These are phyloP conservation scores for Brenthis ino DNA, from an alignment of 2,888 invertebrate genomes.

Conservation along the genomic window DNA sequence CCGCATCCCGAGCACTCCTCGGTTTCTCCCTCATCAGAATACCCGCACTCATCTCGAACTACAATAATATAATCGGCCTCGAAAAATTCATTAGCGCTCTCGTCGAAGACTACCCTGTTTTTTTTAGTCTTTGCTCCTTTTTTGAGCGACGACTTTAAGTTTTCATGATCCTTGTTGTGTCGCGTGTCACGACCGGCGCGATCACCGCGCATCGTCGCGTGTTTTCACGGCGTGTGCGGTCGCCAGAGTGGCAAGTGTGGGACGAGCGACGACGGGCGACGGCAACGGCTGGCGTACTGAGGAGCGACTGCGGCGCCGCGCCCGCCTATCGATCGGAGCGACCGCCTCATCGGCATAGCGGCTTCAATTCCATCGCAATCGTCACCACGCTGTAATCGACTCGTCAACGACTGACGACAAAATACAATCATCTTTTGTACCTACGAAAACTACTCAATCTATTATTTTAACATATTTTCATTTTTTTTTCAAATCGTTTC, in stretches of 20 bases:
- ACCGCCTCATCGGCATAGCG: conserved; percentile 32
- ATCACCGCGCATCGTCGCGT: conserved; percentile 79
- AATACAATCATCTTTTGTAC: conserved; percentile 2
- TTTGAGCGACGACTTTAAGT: conserved; percentile 89
- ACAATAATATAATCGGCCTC: conserved; percentile 96
- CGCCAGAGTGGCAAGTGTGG: conserved; percentile 57
- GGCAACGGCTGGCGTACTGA: conserved; percentile 42
- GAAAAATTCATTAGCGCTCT: conserved; percentile 94
- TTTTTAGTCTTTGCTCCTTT: conserved; percentile 87
- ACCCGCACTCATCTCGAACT: conserved; percentile 92
- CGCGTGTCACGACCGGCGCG: conserved; percentile 76
- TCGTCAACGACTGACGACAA: conserved; percentile 21
- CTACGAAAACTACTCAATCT: no score
- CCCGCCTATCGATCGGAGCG: conserved; percentile 67
- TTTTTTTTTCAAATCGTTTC: no score
- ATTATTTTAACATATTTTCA: not conserved
- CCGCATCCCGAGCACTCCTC: conserved; percentile 85
- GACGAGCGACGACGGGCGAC: conserved; percentile 12
- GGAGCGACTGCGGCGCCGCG: conserved; percentile 69
- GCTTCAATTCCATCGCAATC: conserved; percentile 29
- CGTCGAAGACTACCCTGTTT: conserved; percentile 93
- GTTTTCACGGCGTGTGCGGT: conserved; percentile 61
- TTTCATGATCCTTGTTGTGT: conserved; percentile 84
- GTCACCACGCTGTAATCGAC: conserved; percentile 24
- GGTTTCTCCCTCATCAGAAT: conserved; percentile 91